Percentiles rank a stretch among this genome's conserved stretches.
phyloP scores from a whole-genome alignment of 2,888 invertebrate species.

The Eristalis arbustorum region DNA sequence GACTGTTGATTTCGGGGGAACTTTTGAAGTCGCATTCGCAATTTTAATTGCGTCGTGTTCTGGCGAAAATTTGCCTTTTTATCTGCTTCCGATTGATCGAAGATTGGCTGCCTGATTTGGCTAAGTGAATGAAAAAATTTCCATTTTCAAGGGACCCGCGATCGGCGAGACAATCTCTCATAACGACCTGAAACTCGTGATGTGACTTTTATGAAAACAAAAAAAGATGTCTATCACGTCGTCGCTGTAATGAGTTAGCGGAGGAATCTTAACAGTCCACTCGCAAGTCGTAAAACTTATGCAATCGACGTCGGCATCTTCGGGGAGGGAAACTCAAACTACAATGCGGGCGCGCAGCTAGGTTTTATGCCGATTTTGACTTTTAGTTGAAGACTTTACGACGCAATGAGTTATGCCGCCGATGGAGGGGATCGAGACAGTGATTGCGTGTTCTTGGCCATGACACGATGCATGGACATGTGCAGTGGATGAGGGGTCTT shows the following conservation, averaged over 20 bases:
- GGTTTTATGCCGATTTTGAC: not conserved
- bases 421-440: not conserved
- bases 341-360: constrained; percentile 36
- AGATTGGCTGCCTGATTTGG: not conserved
- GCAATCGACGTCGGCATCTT: not conserved
- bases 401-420: not conserved
- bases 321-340: not conserved
- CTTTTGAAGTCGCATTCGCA: not conserved
- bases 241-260: not conserved
- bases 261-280: not conserved
- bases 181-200: too few relatives aligned
- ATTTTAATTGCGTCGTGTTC: not conserved
- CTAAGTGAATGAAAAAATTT: not conserved
- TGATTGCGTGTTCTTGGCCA: not conserved
- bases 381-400: constrained; percentile 27
- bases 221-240: not conserved
- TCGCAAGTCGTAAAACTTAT: constrained; percentile 22
- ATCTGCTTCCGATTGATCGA: not conserved
- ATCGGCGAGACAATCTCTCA: not conserved
- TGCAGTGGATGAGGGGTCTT: not conserved
- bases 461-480: not conserved
- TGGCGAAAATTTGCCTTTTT: not conserved
- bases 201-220: not conserved
- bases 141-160: not conserved
- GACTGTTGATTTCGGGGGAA: not conserved